Evolutionary conservation across 1,140 invertebrate species (phyloP).

Genomic region (Caenorhabditis latens): DNA sequence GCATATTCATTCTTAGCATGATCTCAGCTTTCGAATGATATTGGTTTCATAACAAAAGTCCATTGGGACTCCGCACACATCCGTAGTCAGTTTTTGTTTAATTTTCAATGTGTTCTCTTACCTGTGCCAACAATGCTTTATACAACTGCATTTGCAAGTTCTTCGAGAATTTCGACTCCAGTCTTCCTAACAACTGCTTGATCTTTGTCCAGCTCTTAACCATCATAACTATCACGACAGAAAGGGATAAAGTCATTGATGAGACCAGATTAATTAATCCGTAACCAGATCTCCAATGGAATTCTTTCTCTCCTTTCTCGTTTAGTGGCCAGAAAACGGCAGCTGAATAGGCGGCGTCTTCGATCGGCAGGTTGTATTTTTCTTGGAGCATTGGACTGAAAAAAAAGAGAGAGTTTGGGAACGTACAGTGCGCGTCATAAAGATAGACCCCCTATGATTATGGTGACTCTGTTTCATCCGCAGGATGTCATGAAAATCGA

Average conservation of each 20-base stretch:
- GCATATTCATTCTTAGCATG: no score
- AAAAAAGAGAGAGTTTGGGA: not conserved
- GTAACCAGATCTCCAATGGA: not conserved
- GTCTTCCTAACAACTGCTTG: not conserved
- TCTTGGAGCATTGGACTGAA: not conserved
- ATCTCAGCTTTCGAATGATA: no score
- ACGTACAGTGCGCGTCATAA: no score
- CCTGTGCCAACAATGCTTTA: not conserved
- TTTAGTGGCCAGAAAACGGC: not conserved
- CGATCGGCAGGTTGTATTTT: not conserved
- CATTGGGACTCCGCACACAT: no score
- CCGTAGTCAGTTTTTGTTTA: no score
- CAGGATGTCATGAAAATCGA: no score
- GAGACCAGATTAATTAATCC: not conserved
- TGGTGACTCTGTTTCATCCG: no score
- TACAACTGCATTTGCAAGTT: slow-evolving; percentile 10
- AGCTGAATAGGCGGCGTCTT: not conserved
- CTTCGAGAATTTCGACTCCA: slow-evolving; percentile 12
- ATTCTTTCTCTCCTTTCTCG: not conserved
- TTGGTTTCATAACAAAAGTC: no score
- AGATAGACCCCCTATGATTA: no score
- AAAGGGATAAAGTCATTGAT: not conserved
- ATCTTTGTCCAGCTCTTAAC: not conserved
- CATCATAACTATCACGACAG: not conserved
- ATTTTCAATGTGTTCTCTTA: not conserved